Base-by-base conservation (phyloP, 2,113 vertebrate genomes). In the Thinocorus orbignyianus region DNA sequence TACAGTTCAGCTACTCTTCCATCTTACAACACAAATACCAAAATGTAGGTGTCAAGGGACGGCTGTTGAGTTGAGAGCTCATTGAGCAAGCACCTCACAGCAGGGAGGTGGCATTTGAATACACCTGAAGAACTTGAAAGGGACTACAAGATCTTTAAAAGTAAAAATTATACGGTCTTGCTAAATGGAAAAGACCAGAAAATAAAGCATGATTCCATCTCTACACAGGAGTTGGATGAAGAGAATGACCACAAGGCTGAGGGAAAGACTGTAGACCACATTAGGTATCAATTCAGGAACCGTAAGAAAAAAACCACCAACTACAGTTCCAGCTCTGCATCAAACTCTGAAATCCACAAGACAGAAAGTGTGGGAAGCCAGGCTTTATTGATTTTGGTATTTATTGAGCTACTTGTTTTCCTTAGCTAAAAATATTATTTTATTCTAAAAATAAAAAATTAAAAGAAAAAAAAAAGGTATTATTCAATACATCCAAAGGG, bases 111-210 rank as follows among this genome's bases (percentile, higher is more conserved):
- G n/a, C 26, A 54, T 17, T 37, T 28, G 22, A 58, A 11, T 7
- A 44, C 23, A 64, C 3, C 24, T 28, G 5, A 55, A 23, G 66
- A 76, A 8, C 16, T 0, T 42, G 61, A 72, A 69, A 5, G 12
- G 25, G 12, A 24, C 26, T 20, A 13, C 1, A 0, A 5, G 5
- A 2, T 48, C 35, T 33, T 4, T 14, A 16, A n/a, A 1, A 74
- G 4, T 2, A 44, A 41, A 62, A 20, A 28, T 5, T 13, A 2
- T 2, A 41, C 7, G 4, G 6, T 42, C 5, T n/a, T 81, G 23
- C 28, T 16, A 82, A 71, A 35, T 7, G 9, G 28, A n/a, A 48
- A 66, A 58, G 52, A 46, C 26, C 3, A 37, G 28, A 70, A 84
- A 62, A 44, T 6, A 46, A 61, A n/a, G 22, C 1, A 4, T 13